These are phyloP conservation scores for Nyctereutes procyonoides DNA, from an alignment of 2,113 vertebrate species.

Conservation along the genomic window DNA sequence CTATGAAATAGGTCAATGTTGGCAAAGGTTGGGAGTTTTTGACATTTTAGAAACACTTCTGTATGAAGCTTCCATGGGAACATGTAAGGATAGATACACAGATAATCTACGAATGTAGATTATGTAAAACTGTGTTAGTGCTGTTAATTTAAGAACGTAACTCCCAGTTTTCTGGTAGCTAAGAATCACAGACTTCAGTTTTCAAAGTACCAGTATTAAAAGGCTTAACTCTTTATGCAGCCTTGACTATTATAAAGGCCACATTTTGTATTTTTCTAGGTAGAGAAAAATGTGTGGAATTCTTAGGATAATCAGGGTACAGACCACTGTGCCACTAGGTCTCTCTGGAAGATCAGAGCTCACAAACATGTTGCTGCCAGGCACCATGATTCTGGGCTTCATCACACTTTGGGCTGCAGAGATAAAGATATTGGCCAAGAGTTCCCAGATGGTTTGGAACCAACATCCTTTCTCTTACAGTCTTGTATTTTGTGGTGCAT, in stretches of 20 bases:
- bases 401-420: constrained; percentile 77
- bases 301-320: constrained; percentile 68
- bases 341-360: constrained; percentile 74
- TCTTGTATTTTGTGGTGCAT: constrained; percentile 76
- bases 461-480: constrained; percentile 73
- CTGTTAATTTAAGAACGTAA: constrained; percentile 80
- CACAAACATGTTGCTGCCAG: constrained; percentile 68
- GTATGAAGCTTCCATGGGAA: not conserved
- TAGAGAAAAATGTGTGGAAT: constrained; percentile 74
- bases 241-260: constrained; percentile 62
- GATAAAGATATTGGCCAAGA: constrained; percentile 76
- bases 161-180: constrained; percentile 76
- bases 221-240: constrained; percentile 77
- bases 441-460: constrained; percentile 81
- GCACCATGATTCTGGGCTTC: constrained; percentile 76
- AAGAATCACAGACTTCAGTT: constrained; percentile 71
- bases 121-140: constrained; percentile 78
- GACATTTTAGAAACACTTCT: constrained; percentile 32
- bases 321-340: constrained; percentile 73
- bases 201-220: constrained; percentile 73
- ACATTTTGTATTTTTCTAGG: constrained; percentile 49
- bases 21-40: not conserved
- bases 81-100: not conserved
- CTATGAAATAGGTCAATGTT: not conserved
- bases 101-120: constrained; percentile 45